A percentile compares a stretch with the other conserved stretches of the same genome.
phyloP scores from a whole-genome alignment of 2,113 vertebrate genomes.

The Cisticola juncidis region DNA sequence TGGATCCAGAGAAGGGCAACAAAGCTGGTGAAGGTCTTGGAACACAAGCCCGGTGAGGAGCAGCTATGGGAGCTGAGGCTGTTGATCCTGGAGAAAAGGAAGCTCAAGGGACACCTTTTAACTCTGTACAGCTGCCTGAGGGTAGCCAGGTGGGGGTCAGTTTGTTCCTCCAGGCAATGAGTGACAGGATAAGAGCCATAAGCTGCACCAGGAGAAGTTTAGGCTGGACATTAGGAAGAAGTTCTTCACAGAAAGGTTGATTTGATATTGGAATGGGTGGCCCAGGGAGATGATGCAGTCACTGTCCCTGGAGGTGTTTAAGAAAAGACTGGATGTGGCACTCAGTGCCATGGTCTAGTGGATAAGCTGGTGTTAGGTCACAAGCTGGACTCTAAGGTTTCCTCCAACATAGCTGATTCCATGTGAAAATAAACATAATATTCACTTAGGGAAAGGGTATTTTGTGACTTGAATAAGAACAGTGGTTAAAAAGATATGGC shows the following conservation, averaged over 20 bases:
- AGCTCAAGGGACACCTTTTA: not conserved
- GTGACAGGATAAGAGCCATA: not conserved
- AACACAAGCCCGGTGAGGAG: not conserved
- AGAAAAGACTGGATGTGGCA: not conserved
- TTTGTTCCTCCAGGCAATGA: not conserved
- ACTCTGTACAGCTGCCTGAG: not conserved
- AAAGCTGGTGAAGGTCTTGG: not conserved
- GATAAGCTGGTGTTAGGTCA: not conserved
- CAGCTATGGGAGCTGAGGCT: not conserved
- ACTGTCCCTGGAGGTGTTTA: no score
- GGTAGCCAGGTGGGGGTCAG: fast-evolving
- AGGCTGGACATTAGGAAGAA: not conserved
- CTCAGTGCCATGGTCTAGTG: not conserved
- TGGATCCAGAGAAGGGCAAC: not conserved
- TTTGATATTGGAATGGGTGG: not conserved
- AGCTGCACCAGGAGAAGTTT: not conserved
- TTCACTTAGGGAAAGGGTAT: not conserved
- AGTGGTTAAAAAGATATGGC: not conserved
- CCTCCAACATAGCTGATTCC: not conserved
- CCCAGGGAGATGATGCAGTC: no score
- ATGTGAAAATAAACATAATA: not conserved
- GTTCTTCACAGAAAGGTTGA: not conserved
- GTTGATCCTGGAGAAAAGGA: not conserved
- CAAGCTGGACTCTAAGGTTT: not conserved
- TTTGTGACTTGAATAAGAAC: not conserved